Percentiles rank a stretch among this genome's conserved stretches.
phyloP scores from a whole-genome alignment of 2,888 invertebrate species.

The Heliothis peltigera region DNA sequence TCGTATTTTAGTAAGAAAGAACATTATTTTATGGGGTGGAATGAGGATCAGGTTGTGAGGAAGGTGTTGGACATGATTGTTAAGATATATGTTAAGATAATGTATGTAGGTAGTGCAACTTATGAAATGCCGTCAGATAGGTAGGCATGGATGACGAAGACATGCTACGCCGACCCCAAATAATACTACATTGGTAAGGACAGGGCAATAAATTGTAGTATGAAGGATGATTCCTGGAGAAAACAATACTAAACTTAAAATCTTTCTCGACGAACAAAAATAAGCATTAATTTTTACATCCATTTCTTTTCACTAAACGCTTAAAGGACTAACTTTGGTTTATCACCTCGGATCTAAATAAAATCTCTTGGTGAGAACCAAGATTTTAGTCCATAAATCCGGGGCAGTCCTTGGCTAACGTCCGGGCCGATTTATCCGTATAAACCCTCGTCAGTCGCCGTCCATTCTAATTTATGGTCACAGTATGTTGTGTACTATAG shows the following conservation, averaged over 20 bases:
- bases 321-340: conserved; percentile 19
- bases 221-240: no score
- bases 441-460: conserved; percentile 45
- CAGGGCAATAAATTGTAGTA: no score
- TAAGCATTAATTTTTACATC: not conserved
- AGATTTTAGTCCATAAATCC: conserved; percentile 15
- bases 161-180: no score
- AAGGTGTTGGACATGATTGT: no score
- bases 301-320: not conserved
- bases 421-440: conserved; percentile 29
- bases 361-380: conserved; percentile 6
- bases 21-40: no score
- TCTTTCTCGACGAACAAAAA: not conserved
- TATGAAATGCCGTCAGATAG: no score
- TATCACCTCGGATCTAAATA: conserved; percentile 11
- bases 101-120: no score
- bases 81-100: no score
- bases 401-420: conserved; percentile 21
- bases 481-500: conserved; percentile 11
- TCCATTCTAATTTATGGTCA: conserved; percentile 32
- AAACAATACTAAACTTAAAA: not conserved
- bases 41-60: no score
- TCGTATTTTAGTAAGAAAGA: no score
- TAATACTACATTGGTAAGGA: no score
- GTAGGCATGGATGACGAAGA: no score